Percentiles rank a stretch among this genome's conserved stretches.
Evolutionary conservation across 2,113 vertebrate genomes (phyloP).

Genomic region (Zeus faber): DNA sequence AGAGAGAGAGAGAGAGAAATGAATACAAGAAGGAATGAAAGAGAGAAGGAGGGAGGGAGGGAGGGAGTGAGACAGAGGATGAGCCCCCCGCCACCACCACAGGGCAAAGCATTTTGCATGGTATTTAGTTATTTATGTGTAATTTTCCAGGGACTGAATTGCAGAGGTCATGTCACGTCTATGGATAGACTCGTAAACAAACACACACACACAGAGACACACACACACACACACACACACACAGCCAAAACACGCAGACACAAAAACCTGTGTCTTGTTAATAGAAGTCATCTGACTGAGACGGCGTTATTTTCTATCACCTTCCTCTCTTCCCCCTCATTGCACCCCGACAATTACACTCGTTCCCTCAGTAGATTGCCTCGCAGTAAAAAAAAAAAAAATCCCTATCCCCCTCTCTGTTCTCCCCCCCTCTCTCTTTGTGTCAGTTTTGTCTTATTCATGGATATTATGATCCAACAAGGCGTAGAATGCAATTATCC

Average conservation of each 20-base stretch:
- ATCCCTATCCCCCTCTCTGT: neutral
- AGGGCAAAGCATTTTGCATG: slow-evolving; percentile 52
- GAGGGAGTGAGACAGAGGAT: slow-evolving; percentile 10
- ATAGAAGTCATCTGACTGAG: slow-evolving; percentile 7
- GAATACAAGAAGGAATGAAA: slow-evolving; percentile 29
- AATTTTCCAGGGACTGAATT: slow-evolving; percentile 57
- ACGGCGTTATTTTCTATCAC: slow-evolving; percentile 13
- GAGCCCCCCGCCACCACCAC: slow-evolving; percentile 41
- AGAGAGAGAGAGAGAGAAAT: slow-evolving; percentile 32
- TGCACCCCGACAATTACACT: neutral
- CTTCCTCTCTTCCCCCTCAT: neutral
- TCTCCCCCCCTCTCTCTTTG: slow-evolving; percentile 7
- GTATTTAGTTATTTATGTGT: slow-evolving; percentile 67
- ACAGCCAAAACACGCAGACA: neutral
- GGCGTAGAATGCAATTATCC: neutral
- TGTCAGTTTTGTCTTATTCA: slow-evolving; percentile 30
- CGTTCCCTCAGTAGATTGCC: slow-evolving; percentile 31
- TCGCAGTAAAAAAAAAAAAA: slow-evolving; percentile 20
- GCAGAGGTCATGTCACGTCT: slow-evolving; percentile 59
- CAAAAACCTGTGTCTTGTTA: neutral
- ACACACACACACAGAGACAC: neutral
- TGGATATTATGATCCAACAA: slow-evolving; percentile 12
- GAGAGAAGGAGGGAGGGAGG: neutral
- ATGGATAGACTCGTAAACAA: slow-evolving; percentile 4
- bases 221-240: neutral